phyloP scores from a whole-genome alignment of 2,797 vertebrate species.

The Mus caroli region DNA sequence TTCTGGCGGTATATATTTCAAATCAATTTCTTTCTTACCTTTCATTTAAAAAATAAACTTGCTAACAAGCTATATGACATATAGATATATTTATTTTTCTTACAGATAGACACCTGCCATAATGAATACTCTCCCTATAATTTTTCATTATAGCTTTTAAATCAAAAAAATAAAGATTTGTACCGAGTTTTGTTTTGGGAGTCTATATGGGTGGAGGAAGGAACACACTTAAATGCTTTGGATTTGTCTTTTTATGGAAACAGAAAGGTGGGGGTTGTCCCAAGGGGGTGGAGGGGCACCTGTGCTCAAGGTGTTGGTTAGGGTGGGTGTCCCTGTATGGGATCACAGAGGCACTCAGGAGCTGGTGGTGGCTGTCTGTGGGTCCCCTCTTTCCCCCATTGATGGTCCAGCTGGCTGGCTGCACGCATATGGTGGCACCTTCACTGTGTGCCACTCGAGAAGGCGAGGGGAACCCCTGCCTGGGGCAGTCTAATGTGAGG shows the following conservation, averaged over 20 bases:
- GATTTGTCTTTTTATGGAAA: slow-evolving; percentile 71
- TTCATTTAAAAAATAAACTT: slow-evolving; percentile 86
- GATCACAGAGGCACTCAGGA: slow-evolving; percentile 56
- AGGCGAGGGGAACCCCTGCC: slow-evolving; percentile 41
- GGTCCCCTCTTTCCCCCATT: not conserved
- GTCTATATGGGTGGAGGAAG: slow-evolving; percentile 71
- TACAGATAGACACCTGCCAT: slow-evolving; percentile 81
- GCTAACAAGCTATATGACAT: slow-evolving; percentile 85
- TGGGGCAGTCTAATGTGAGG: not conserved
- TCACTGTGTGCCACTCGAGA: not conserved
- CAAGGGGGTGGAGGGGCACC: slow-evolving; percentile 57
- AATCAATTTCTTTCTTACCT: slow-evolving; percentile 76
- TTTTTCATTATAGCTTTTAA: slow-evolving; percentile 81
- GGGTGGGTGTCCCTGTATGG: not conserved
- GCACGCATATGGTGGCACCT: not conserved
- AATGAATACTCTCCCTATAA: slow-evolving; percentile 75
- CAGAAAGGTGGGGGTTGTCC: slow-evolving; percentile 22
- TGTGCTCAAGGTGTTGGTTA: slow-evolving; percentile 40
- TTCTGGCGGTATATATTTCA: slow-evolving; percentile 77
- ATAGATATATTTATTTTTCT: slow-evolving; percentile 82
- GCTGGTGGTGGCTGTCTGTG: not conserved
- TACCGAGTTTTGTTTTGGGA: slow-evolving; percentile 70
- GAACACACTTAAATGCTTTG: slow-evolving; percentile 74
- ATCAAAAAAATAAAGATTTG: slow-evolving; percentile 87
- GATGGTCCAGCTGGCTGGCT: not conserved